These are phyloP conservation scores for Dendroctonus ponderosae DNA, from an alignment of 1,140 invertebrate species.

Conservation along the genomic window DNA sequence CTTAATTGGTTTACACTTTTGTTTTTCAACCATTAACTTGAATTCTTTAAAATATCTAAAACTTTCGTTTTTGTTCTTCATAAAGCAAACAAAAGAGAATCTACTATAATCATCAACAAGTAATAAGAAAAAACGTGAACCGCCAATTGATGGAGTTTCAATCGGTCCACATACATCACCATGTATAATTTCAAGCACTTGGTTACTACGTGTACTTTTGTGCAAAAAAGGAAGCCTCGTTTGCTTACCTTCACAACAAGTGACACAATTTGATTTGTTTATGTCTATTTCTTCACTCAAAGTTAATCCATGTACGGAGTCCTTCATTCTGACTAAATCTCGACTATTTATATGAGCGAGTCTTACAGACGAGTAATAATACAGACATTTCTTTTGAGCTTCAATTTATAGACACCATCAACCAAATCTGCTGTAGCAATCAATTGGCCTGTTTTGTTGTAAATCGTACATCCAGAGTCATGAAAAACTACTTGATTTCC, in stretches of 20 bases:
- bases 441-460: constrained; percentile 24
- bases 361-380: neutral
- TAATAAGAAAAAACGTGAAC: constrained; percentile 46
- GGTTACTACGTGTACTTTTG: constrained; percentile 17
- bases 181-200: constrained; percentile 46
- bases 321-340: constrained; percentile 30
- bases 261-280: constrained; percentile 26
- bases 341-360: neutral
- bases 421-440: constrained; percentile 30
- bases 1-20: constrained; percentile 20
- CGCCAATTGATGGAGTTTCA: constrained; percentile 42
- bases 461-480: constrained; percentile 27
- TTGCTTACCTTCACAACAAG: constrained; percentile 43
- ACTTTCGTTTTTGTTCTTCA: constrained; percentile 20
- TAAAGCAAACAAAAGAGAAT: constrained; percentile 26
- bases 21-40: constrained; percentile 26
- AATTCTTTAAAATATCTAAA: constrained; percentile 26
- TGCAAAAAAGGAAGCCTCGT: constrained; percentile 31
- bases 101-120: constrained; percentile 23
- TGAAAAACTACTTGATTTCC: constrained; percentile 14
- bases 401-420: constrained; percentile 36
- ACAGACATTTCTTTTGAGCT: neutral
- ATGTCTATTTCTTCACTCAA: constrained; percentile 8
- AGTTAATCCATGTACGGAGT: constrained; percentile 28
- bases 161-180: constrained; percentile 43